Evolutionary conservation across 1,140 invertebrate genomes (phyloP).

Genomic region (Drosophila nigromelanica): DNA sequence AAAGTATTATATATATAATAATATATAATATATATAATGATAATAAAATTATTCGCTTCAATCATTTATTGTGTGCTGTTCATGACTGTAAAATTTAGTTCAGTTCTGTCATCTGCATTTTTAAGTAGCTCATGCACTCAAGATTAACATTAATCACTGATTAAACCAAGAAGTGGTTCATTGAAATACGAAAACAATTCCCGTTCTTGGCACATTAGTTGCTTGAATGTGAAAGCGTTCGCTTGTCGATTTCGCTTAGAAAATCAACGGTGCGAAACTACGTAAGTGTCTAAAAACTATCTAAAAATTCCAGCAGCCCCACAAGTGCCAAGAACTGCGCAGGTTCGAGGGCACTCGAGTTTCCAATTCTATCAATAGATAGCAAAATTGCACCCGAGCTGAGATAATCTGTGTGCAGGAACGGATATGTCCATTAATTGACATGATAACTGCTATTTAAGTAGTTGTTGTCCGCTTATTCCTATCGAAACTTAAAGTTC

Average conservation of each 20-base stretch:
- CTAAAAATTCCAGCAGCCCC: constrained; percentile 14
- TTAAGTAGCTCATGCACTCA: constrained; percentile 22
- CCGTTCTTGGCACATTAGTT: constrained; percentile 11
- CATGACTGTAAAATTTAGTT: not conserved
- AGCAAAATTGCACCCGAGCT: not conserved
- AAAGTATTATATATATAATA: too few relatives aligned
- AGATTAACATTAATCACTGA: constrained; percentile 30
- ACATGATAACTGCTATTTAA: constrained; percentile 39
- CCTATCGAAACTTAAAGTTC: constrained; percentile 43
- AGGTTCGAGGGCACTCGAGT: constrained; percentile 2
- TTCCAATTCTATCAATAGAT: not conserved
- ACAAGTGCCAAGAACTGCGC: constrained; percentile 12
- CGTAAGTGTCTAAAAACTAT: constrained; percentile 11
- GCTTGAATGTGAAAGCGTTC: constrained; percentile 10
- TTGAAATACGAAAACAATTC: constrained; percentile 22
- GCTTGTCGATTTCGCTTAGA: not conserved
- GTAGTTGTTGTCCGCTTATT: not conserved
- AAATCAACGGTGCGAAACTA: not conserved
- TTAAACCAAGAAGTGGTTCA: constrained; percentile 10
- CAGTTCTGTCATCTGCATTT: constrained; percentile 3
- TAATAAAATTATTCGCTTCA: not conserved
- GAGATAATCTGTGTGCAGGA: constrained; percentile 13
- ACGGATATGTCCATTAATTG: constrained; percentile 32
- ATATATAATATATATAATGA: not conserved
- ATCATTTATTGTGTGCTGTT: not conserved